Percentiles rank a stretch among this genome's conserved stretches.
Evolutionary conservation across 2,113 vertebrate genomes (phyloP).

Genomic region (human (Homo sapiens)): GRCh38 chrX:20399001-20399500

Average conservation of each 20-base stretch:
- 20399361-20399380: not conserved
- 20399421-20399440: not conserved
- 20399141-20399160: constrained; percentile 1
- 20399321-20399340: not conserved
- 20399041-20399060: not conserved
- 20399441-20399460: not conserved
- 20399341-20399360: not conserved
- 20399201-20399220: not conserved
- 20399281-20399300: not conserved
- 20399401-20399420: not conserved
- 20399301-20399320: not conserved
- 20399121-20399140: not conserved
- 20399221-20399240: not conserved
- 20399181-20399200: not conserved
- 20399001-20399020: not conserved
- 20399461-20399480: too few species aligned
- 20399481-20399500: too few species aligned
- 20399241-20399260: not conserved
- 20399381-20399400: constrained; percentile 15
- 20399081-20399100: not conserved
- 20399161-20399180: not conserved
- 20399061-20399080: not conserved
- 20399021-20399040: not conserved
- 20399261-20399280: not conserved
- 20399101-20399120: not conserved